Evolutionary conservation across 2,113 vertebrate genomes (phyloP).

Genomic region (Labeo rohita): DNA sequence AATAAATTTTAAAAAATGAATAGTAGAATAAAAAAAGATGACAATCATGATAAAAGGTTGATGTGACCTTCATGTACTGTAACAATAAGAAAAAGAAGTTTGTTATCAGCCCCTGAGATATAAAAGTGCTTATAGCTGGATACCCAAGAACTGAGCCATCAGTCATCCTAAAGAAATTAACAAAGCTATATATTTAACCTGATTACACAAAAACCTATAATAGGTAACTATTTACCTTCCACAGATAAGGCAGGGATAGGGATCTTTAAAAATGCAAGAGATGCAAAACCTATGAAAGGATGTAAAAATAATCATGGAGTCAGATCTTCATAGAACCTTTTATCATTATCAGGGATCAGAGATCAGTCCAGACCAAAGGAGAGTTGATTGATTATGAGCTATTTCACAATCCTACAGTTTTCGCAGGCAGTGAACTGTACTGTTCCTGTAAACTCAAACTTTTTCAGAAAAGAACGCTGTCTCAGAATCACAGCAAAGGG

Average conservation of each 20-base stretch:
- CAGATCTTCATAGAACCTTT: neutral
- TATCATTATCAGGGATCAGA: constrained; percentile 2
- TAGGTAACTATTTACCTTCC: neutral
- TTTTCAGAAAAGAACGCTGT: neutral
- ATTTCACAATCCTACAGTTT: neutral
- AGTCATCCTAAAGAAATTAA: neutral
- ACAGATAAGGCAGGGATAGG: neutral
- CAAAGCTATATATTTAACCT: neutral
- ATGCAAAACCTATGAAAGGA: neutral
- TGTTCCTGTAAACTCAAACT: neutral
- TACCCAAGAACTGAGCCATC: neutral
- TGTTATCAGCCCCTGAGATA: neutral
- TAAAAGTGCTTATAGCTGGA: neutral
- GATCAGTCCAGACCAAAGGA: neutral
- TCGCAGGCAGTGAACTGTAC: neutral
- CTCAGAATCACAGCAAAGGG: neutral
- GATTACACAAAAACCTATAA: neutral
- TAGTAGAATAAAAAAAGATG: neutral
- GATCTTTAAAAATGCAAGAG: neutral
- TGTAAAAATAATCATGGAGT: constrained; percentile 8
- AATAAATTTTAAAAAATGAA: neutral
- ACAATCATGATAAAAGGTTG: neutral
- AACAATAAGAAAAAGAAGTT: neutral
- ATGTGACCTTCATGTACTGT: no score
- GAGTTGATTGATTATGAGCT: neutral